Evolutionary conservation across 2,113 vertebrate species (phyloP).

Genomic region (Platysternon megacephalum): DNA sequence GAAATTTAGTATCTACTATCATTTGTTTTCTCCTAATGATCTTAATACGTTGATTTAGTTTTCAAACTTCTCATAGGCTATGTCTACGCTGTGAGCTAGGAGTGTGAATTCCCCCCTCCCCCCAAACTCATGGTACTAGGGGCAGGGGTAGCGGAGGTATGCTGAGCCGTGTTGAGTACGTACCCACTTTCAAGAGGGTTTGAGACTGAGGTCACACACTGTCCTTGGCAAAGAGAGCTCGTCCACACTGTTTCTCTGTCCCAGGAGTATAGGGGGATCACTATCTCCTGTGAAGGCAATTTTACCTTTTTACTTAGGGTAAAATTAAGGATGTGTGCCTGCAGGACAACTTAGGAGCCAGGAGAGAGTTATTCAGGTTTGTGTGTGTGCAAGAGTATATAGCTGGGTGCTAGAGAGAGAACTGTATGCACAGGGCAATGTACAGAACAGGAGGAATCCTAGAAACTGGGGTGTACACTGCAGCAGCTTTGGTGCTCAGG

Average conservation of each 20-base stretch:
- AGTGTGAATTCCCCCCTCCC: not conserved
- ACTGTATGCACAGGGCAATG: not conserved
- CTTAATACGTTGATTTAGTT: not conserved
- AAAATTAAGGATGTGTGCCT: not conserved
- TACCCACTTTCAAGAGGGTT: not conserved
- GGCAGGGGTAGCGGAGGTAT: not conserved
- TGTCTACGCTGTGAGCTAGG: not conserved
- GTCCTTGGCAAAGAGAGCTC: not conserved
- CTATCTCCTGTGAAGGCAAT: not conserved
- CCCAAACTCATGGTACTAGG: no score
- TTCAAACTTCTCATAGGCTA: not conserved
- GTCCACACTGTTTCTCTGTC: not conserved
- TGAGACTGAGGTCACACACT: not conserved
- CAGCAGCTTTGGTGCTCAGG: not conserved
- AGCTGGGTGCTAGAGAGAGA: not conserved
- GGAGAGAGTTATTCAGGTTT: not conserved
- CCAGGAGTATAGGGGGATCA: not conserved
- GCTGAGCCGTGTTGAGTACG: not conserved
- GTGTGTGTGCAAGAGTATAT: not conserved
- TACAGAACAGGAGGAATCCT: not conserved
- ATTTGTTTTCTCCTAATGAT: not conserved
- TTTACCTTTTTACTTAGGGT: not conserved
- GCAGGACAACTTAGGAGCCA: not conserved
- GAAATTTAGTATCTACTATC: not conserved
- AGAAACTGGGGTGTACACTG: not conserved